phyloP scores from a whole-genome alignment of 1,140 invertebrate species.

The Leptinotarsa texana region DNA sequence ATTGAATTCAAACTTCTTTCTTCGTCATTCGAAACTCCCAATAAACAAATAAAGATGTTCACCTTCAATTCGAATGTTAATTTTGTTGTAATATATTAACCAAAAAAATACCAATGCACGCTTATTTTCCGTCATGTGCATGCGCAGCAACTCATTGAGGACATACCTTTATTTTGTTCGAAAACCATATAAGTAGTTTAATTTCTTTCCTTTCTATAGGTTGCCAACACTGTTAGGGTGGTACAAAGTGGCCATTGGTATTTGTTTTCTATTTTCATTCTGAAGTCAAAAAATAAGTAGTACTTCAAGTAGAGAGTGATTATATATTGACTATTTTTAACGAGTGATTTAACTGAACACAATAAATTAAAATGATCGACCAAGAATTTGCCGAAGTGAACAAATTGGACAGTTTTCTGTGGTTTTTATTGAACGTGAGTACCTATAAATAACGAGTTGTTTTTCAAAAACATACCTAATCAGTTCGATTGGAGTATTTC shows the following conservation, averaged over 20 bases:
- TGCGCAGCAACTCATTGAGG: no score
- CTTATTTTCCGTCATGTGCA: no score
- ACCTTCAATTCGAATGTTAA: no score
- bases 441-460: slow-evolving; percentile 7
- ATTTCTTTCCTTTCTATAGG: no score
- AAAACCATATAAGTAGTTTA: no score
- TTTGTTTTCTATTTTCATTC: neutral
- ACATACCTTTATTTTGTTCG: no score
- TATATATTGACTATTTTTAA: neutral
- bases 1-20: no score
- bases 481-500: neutral
- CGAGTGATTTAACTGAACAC: neutral
- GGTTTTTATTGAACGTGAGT: slow-evolving; percentile 59
- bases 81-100: no score
- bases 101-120: no score
- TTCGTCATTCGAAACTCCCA: no score
- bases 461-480: neutral
- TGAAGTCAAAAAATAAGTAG: neutral
- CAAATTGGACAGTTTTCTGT: slow-evolving; percentile 44
- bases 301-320: neutral
- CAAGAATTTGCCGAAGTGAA: slow-evolving; percentile 44
- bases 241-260: neutral
- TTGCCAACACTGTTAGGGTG: no score
- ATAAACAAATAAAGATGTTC: no score
- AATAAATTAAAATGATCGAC: slow-evolving; percentile 14